Evolutionary conservation across 2,113 vertebrate genomes (phyloP), one percentile per base, ranked within the genome.

Genomic region (Sturnus vulgaris): DNA sequence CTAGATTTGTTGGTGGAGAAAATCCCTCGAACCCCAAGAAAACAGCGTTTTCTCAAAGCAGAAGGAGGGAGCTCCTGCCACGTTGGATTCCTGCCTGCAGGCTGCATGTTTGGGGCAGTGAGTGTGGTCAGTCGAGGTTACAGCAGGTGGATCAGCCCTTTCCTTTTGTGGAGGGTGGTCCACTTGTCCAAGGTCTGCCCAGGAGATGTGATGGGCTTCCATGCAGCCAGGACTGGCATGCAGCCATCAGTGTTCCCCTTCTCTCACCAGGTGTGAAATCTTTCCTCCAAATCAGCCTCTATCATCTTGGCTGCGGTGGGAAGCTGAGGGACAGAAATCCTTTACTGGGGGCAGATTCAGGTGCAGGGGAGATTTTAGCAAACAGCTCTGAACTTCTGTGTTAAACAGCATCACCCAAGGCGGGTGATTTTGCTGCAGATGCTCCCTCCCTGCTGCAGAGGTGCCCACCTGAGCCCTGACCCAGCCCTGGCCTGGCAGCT

Each of bases 101-200:
- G 55, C 40, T 65, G 49, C 1, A 0, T 14, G 46, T 28, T 19
- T 70, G 50, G n/a, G 39, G 18, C 0, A 0, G 5, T 37, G 37
- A 0, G 0, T 12, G 53, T 52, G 69, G 50, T 68, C 27, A 21
- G 11, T 22, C 0, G 0, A 55, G 35, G 17, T 42, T 10, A 3
- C 47, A 59, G 72, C 13, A 40, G 39, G 18, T 18, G 64, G 31
- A 21, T 13, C 37, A 35, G 39, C 8, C 4, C 60, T 75, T 60
- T 49, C 18, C 50, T 44, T 50, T 46, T 14, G 25, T 61, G 64
- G 21, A 75, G 35, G 14, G 11, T 50, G 33, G 2, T 39, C 25
- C 12, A 5, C 28, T 23, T 86, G 49, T 44, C 61, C 21, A 17
- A 7, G 15, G 57, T 72, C 40, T 92, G 63, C 24, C 65, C 28